Conservation (phyloP, 2,888 invertebrate genomes). For the Hecatera dysodea region DNA sequence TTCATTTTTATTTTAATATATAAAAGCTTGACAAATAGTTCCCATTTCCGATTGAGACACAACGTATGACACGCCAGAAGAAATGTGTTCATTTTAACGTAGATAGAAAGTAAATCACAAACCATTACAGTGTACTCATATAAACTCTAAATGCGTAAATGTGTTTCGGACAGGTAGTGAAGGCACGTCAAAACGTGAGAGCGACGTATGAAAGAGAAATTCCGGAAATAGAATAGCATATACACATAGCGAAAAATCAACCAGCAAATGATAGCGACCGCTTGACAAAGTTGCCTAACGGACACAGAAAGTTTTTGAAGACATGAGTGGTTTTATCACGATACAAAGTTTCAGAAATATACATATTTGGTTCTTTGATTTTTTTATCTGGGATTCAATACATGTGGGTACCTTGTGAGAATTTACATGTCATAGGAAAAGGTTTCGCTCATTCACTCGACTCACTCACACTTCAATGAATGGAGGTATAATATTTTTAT, state of each 20-base stretch:
- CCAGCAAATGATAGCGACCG: conserved; percentile 48
- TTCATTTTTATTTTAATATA: conserved; percentile 21
- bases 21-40: conserved; percentile 42
- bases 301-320: conserved; percentile 37
- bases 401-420: not conserved
- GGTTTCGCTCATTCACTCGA: not conserved
- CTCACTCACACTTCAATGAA: not conserved
- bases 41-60: conserved; percentile 49
- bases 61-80: conserved; percentile 38
- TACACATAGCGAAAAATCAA: conserved; percentile 61
- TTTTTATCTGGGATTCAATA: not conserved
- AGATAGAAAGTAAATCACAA: conserved; percentile 55
- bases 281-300: conserved; percentile 42
- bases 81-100: conserved; percentile 51
- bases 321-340: conserved; percentile 40
- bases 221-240: conserved; percentile 71
- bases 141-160: conserved; percentile 61
- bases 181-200: conserved; percentile 64
- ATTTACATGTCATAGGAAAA: not conserved
- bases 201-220: conserved; percentile 62
- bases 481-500: too few species aligned
- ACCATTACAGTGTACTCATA: conserved; percentile 50
- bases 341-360: conserved; percentile 24
- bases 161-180: conserved; percentile 65
- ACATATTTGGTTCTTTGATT: conserved; percentile 10